phyloP scores from a whole-genome alignment of 2,797 vertebrate genomes.

The Allenopithecus nigroviridis region DNA sequence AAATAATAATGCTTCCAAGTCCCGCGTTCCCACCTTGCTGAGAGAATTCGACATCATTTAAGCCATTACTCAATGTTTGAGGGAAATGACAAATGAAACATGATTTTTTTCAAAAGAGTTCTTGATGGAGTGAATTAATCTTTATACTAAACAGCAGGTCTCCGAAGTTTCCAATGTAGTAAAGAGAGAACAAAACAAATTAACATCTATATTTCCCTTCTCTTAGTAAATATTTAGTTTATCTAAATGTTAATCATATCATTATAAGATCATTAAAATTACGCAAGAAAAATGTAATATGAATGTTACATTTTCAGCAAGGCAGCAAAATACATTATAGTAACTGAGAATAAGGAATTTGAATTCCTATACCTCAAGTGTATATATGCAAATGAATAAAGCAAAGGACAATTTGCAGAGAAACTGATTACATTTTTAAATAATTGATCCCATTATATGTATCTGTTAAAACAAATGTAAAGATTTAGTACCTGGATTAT shows the following conservation, averaged over 20 bases:
- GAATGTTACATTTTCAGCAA: constrained; percentile 4
- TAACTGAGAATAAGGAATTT: neutral
- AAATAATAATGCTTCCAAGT: neutral
- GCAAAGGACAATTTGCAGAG: constrained; percentile 1
- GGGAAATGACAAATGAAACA: constrained; percentile 35
- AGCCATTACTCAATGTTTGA: neutral
- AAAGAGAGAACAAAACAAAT: constrained; percentile 26
- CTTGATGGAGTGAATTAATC: constrained; percentile 22
- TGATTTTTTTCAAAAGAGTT: constrained; percentile 45
- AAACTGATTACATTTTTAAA: constrained; percentile 6
- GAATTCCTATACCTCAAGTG: neutral
- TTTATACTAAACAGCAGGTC: constrained; percentile 40
- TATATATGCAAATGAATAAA: neutral
- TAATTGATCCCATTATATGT: constrained; percentile 49
- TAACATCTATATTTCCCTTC: constrained; percentile 24
- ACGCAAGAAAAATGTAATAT: neutral
- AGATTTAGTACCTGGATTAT: neutral
- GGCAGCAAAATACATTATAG: neutral
- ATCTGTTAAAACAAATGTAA: constrained; percentile 45
- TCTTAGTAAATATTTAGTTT: constrained; percentile 20
- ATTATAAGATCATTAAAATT: constrained; percentile 14
- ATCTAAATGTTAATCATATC: constrained; percentile 28
- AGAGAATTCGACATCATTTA: constrained; percentile 14
- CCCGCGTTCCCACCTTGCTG: too few relatives aligned
- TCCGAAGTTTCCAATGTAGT: neutral